These are phyloP conservation scores for Pseudomyrmex gracilis DNA, from an alignment of 1,140 invertebrate genomes.

Conservation along the genomic window DNA sequence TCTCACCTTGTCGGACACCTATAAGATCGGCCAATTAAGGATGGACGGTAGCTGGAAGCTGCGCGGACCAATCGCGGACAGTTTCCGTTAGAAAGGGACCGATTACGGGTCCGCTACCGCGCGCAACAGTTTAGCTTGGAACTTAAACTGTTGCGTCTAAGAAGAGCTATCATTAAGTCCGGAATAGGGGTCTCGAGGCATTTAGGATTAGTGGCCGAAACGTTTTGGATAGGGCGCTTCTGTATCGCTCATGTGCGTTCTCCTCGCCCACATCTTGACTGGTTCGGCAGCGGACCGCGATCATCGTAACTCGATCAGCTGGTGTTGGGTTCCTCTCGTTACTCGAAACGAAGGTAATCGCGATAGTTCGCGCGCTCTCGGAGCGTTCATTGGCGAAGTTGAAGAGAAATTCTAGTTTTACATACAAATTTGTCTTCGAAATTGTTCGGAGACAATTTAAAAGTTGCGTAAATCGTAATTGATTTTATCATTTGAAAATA, in stretches of 20 bases:
- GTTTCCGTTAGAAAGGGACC: slow-evolving; percentile 71
- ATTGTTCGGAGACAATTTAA: neutral
- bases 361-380: neutral
- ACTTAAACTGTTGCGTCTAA: slow-evolving; percentile 72
- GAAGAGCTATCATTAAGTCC: slow-evolving; percentile 76
- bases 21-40: slow-evolving; percentile 64
- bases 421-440: neutral
- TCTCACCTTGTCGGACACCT: slow-evolving; percentile 44
- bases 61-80: slow-evolving; percentile 61
- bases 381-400: neutral
- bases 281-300: slow-evolving; percentile 49
- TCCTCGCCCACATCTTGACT: slow-evolving; percentile 10
- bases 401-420: neutral
- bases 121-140: slow-evolving; percentile 68
- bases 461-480: neutral
- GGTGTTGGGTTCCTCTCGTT: slow-evolving; percentile 49
- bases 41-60: slow-evolving; percentile 60
- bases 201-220: slow-evolving; percentile 75
- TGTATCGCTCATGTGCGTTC: slow-evolving; percentile 64
- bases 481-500: no score
- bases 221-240: slow-evolving; percentile 73
- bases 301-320: slow-evolving; percentile 61
- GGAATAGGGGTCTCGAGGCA: slow-evolving; percentile 70
- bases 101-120: slow-evolving; percentile 69
- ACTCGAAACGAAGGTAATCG: neutral